Percentiles rank a stretch among this genome's conserved stretches.
These are phyloP conservation scores for Rana temporaria DNA, from an alignment of 2,113 vertebrate genomes.

Conservation along the genomic window DNA sequence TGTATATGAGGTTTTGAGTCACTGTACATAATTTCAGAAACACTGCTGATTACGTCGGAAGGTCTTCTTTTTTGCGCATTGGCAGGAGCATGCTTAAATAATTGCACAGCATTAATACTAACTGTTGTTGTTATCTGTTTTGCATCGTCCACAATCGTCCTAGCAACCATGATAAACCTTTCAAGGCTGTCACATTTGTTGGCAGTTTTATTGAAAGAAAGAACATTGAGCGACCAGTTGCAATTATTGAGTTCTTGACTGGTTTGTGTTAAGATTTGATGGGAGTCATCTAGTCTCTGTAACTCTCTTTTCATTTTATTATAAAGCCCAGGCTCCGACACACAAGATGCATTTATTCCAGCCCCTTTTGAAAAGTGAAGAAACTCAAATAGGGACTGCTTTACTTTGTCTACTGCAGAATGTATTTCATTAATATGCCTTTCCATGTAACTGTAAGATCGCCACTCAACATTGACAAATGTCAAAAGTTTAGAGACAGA, in stretches of 20 bases:
- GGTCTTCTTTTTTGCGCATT: constrained; percentile 60
- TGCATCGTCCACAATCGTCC: constrained; percentile 85
- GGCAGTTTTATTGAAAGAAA: constrained; percentile 78
- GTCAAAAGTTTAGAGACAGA: constrained; percentile 77
- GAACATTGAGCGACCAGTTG: constrained; percentile 83
- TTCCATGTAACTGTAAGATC: constrained; percentile 86
- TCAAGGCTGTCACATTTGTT: constrained; percentile 89
- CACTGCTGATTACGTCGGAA: constrained; percentile 60
- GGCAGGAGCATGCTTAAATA: constrained; percentile 74
- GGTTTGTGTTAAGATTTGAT: constrained; percentile 91
- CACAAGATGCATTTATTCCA: constrained; percentile 76
- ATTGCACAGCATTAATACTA: constrained; percentile 78
- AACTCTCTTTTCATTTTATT: constrained; percentile 87
- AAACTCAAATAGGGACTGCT: constrained; percentile 78
- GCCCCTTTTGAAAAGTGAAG: constrained; percentile 85
- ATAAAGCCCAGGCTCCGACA: constrained; percentile 81
- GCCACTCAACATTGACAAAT: constrained; percentile 82
- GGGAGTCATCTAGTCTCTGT: constrained; percentile 89
- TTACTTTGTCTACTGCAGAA: constrained; percentile 80
- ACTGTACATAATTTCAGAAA: constrained; percentile 63
- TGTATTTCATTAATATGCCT: constrained; percentile 85
- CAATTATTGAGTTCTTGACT: constrained; percentile 81
- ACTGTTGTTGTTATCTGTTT: constrained; percentile 90
- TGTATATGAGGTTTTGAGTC: constrained; percentile 61
- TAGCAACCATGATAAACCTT: constrained; percentile 91